Evolutionary conservation across 2,888 invertebrate species (phyloP), one percentile per base, ranked within the genome.

Genomic region (Campopleginae sp.): DNA sequence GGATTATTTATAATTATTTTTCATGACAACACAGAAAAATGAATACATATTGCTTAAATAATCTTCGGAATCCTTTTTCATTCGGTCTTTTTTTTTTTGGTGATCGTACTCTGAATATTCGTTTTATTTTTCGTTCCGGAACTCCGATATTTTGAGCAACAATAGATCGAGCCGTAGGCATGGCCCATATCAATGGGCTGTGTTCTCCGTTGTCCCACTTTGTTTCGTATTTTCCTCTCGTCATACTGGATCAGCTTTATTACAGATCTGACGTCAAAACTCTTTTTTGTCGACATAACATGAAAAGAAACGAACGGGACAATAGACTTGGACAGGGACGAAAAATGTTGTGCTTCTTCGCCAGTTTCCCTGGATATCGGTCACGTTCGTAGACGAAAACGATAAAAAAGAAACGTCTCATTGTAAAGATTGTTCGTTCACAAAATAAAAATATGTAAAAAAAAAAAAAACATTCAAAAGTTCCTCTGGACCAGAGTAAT

Each of bases 141-240:
- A 61, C 19, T 5, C 46, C 19, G 31, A 27, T 63, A 19, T 75
- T 44, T 63, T 61, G 33, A 75, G 44, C 10, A n/a, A 74, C 23
- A 42, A 33, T 17, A 61, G 38, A 44, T 44, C 42, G 44, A 23
- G 61, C 27, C 27, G 27, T 44, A 42, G 17, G 17, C 58, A 74
- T 61, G 17, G 44, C n/a, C 27, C 27, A 74, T 44, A 74, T 74
- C n/a, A 19, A 48, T n/a, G 48, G 17, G 33, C 31, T 17, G n/a
- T 58, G 23, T 42, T 31, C 10, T n/a, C 10, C 42, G 7, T 58
- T 44, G 42, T 58, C 23, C 17, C 42, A 38, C 14, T 19, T 51
- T 17, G 54, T 38, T 23, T 74, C 42, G 58, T 58, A 38, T 19
- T 42, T 33, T 58, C 12, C 14, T 14, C 27, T n/a, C 54, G 38